phyloP scores from a whole-genome alignment of 2,113 vertebrate species.

The Meriones unguiculatus region DNA sequence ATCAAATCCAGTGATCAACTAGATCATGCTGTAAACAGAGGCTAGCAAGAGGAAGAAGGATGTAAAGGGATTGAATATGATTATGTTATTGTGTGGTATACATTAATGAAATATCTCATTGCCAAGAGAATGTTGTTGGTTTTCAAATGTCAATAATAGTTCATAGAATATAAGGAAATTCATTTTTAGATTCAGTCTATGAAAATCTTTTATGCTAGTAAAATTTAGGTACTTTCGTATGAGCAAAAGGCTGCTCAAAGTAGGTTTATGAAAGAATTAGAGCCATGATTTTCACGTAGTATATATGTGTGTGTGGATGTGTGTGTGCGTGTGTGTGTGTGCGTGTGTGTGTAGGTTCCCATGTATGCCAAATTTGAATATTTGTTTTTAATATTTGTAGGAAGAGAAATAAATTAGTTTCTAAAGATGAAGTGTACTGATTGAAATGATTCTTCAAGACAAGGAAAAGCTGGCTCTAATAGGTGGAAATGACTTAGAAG shows the following conservation, averaged over 20 bases:
- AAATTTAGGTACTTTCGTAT: neutral
- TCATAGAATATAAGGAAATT: neutral
- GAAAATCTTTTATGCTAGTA: neutral
- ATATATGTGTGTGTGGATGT: neutral
- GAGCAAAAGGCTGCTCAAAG: neutral
- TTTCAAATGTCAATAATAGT: neutral
- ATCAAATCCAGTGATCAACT: neutral
- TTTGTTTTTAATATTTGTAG: neutral
- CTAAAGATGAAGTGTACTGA: neutral
- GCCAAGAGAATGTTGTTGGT: neutral
- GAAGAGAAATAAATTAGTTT: neutral
- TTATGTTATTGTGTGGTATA: neutral
- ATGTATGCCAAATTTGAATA: neutral
- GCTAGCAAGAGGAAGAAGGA: neutral
- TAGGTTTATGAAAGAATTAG: neutral
- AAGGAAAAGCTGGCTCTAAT: neutral
- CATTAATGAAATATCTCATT: neutral
- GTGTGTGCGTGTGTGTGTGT: neutral
- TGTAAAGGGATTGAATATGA: neutral
- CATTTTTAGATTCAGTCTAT: neutral
- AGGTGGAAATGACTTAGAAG: neutral
- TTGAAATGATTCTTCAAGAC: neutral
- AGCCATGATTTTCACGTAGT: neutral
- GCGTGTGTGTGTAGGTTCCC: neutral
- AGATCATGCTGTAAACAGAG: neutral